These are phyloP conservation scores for Tachuris rubrigastra DNA, from an alignment of 2,113 vertebrate genomes.

Conservation along the genomic window DNA sequence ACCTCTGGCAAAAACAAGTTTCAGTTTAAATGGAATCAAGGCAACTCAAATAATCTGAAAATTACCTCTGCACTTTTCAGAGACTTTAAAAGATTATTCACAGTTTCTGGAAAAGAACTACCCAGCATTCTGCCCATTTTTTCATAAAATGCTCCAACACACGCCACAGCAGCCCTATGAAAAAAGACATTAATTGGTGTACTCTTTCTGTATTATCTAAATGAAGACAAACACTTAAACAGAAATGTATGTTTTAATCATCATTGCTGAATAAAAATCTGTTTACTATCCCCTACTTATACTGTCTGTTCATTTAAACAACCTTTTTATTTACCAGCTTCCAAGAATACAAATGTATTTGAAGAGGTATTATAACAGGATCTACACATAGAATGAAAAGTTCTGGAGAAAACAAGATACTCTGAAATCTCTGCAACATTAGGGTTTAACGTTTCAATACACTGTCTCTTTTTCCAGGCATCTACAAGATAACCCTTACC, in stretches of 20 bases:
- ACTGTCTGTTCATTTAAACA: background rate
- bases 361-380: background rate
- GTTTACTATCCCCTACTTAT: background rate
- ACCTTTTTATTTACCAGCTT: background rate
- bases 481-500: background rate
- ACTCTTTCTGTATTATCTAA: background rate
- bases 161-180: slow-evolving; percentile 92
- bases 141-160: slow-evolving; percentile 97
- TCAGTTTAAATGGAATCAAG: background rate
- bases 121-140: slow-evolving; percentile 98
- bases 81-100: slow-evolving; percentile 96
- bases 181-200: background rate
- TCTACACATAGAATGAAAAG: background rate
- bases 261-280: background rate
- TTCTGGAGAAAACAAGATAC: background rate
- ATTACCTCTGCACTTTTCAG: slow-evolving; percentile 95
- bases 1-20: background rate
- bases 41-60: background rate
- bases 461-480: background rate
- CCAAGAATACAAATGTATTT: background rate
- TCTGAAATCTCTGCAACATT: background rate
- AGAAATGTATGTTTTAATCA: background rate
- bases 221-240: background rate
- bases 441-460: background rate
- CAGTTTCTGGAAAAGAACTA: slow-evolving; percentile 97